Evolutionary conservation across 2,797 vertebrate genomes (phyloP).

Genomic region (Craterocephalus amniculus): DNA sequence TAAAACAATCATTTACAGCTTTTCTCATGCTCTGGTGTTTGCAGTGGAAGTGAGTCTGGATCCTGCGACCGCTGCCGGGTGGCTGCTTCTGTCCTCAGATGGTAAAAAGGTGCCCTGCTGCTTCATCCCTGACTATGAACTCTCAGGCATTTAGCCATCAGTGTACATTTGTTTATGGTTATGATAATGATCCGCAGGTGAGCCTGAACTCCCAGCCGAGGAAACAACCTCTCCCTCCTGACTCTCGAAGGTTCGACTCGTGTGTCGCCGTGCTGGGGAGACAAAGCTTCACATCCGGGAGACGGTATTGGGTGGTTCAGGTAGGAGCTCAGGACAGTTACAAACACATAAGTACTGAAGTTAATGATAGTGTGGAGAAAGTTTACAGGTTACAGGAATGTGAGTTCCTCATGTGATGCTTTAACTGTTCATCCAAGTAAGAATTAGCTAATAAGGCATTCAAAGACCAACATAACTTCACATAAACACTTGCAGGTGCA

Average conservation of each 20-base stretch:
- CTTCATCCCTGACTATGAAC: background rate
- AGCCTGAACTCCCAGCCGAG: conserved; percentile 49
- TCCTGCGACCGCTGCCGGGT: conserved; percentile 59
- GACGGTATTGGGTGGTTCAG: conserved; percentile 79
- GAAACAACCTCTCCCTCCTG: conserved; percentile 14
- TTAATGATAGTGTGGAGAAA: no score
- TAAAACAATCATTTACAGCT: background rate
- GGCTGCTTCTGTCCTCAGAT: conserved; percentile 61
- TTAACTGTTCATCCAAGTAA: background rate
- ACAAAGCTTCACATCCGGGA: conserved; percentile 72
- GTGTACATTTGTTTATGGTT: background rate
- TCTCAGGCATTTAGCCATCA: background rate
- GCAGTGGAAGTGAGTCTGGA: conserved; percentile 62
- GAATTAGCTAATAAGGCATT: background rate
- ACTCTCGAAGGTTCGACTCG: conserved; percentile 73
- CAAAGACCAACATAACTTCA: background rate
- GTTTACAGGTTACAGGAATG: no score
- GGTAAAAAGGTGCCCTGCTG: conserved; percentile 48
- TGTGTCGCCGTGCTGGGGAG: conserved; percentile 80
- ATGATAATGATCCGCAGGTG: conserved; percentile 54
- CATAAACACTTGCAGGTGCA: background rate
- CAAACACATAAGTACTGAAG: background rate
- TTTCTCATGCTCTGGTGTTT: background rate
- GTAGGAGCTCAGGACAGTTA: conserved; percentile 36
- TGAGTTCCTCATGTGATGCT: no score